These are phyloP conservation scores for Scotopteryx bipunctaria DNA, from an alignment of 2,888 invertebrate species.

Conservation along the genomic window DNA sequence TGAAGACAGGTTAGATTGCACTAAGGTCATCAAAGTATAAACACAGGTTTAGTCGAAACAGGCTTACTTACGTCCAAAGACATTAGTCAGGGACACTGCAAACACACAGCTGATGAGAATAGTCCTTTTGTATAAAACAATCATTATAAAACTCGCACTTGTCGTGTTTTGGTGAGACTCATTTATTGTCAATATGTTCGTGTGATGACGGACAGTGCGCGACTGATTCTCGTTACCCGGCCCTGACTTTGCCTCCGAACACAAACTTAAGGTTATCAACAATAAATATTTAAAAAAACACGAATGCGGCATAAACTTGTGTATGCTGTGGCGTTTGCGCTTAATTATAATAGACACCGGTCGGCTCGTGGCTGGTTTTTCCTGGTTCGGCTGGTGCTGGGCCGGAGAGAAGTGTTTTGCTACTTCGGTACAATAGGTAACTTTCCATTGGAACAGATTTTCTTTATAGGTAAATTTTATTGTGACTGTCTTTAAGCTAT, in stretches of 20 bases:
- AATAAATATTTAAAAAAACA: constrained; percentile 54
- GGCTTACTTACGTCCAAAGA: constrained; percentile 51
- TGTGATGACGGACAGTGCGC: constrained; percentile 50
- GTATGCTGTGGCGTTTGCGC: constrained; percentile 41
- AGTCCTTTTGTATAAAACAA: constrained; percentile 39
- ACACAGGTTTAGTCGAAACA: constrained; percentile 15
- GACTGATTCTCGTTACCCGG: constrained; percentile 57
- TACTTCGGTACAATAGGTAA: background rate
- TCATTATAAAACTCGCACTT: constrained; percentile 46
- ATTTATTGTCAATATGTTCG: constrained; percentile 44
- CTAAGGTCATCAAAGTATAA: constrained; percentile 45
- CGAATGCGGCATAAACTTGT: constrained; percentile 37
- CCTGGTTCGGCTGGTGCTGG: constrained; percentile 44
- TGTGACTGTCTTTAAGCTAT: no score
- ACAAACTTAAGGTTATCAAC: constrained; percentile 66
- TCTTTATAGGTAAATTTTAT: no score
- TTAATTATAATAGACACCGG: constrained; percentile 42
- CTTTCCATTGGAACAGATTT: no score
- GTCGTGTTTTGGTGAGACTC: constrained; percentile 33
- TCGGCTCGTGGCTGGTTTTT: constrained; percentile 39
- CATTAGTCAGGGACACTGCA: constrained; percentile 39
- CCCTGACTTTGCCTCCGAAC: constrained; percentile 55
- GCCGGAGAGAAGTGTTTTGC: background rate
- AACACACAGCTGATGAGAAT: constrained; percentile 40
- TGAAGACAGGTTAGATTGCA: constrained; percentile 31